These are phyloP conservation scores for Agriopis aurantiaria DNA, from an alignment of 2,888 invertebrate genomes.

Conservation along the genomic window DNA sequence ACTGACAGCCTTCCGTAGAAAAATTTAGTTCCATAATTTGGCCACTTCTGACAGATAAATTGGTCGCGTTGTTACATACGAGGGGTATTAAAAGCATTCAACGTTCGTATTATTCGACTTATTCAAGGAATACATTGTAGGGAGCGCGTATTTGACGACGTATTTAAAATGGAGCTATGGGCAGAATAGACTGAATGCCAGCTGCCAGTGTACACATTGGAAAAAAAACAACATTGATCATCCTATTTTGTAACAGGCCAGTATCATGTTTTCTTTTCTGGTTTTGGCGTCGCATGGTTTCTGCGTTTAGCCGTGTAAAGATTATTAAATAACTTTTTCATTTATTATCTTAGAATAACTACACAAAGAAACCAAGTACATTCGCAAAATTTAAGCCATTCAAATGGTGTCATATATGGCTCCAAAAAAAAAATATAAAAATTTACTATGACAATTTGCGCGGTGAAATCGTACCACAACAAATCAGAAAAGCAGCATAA, in stretches of 20 bases:
- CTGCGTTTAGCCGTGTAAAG: too few species aligned
- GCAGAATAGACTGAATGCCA: background rate
- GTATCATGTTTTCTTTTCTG: too few species aligned
- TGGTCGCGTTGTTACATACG: background rate
- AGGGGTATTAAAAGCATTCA: constrained; percentile 1
- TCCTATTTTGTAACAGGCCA: background rate
- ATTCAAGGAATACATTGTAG: background rate
- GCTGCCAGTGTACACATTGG: background rate
- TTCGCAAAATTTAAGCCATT: too few species aligned
- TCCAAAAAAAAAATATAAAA: too few species aligned
- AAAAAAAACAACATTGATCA: background rate
- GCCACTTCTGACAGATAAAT: background rate
- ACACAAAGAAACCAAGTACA: too few species aligned
- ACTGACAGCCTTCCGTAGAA: background rate
- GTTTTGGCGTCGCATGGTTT: too few species aligned
- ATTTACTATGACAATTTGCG: too few species aligned
- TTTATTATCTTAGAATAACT: too few species aligned
- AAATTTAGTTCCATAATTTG: background rate
- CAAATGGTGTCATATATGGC: too few species aligned
- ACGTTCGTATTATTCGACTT: constrained; percentile 2
- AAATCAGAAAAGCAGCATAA: too few species aligned
- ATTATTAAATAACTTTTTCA: too few species aligned
- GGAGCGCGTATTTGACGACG: background rate
- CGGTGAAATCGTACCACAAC: too few species aligned
- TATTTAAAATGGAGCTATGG: constrained; percentile 1